Evolutionary conservation across 2,888 invertebrate species (phyloP).

Genomic region (Apeira syringaria): DNA sequence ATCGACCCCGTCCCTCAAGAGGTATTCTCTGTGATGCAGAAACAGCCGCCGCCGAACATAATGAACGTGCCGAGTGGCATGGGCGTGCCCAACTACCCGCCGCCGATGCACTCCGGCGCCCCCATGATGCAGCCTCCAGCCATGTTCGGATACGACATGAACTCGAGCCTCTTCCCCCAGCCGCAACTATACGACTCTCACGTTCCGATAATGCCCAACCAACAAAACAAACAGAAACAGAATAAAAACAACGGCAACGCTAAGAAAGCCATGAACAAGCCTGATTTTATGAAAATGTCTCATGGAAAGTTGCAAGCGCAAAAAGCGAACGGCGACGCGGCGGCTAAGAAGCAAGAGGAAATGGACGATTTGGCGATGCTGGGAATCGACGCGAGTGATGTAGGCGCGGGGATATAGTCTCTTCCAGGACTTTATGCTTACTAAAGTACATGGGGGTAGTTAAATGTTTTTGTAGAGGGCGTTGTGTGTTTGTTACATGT

Average conservation of each 20-base stretch:
- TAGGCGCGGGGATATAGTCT: slow-evolving; percentile 75
- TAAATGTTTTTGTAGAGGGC: too few relatives aligned
- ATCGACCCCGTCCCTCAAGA: slow-evolving; percentile 37
- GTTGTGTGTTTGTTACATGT: too few relatives aligned
- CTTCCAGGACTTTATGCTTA: too few relatives aligned
- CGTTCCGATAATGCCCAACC: slow-evolving; percentile 55
- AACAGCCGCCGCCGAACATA: slow-evolving; percentile 43
- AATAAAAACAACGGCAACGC: slow-evolving; percentile 32
- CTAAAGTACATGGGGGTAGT: too few relatives aligned
- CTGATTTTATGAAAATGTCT: not conserved
- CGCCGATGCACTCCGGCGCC: slow-evolving; percentile 32
- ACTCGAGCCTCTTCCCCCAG: slow-evolving; percentile 52
- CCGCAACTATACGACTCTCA: slow-evolving; percentile 69
- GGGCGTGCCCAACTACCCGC: slow-evolving; percentile 32
- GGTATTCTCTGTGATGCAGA: slow-evolving; percentile 33
- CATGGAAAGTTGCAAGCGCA: not conserved
- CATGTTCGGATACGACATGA: slow-evolving; percentile 70
- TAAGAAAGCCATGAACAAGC: slow-evolving; percentile 15
- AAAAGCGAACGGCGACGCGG: slow-evolving; percentile 32
- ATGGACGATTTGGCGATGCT: slow-evolving; percentile 91
- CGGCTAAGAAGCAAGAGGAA: slow-evolving; percentile 74
- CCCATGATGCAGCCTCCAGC: slow-evolving; percentile 46
- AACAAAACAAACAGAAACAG: slow-evolving; percentile 24
- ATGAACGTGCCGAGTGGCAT: slow-evolving; percentile 33
- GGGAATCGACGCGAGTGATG: slow-evolving; percentile 93